A percentile compares a stretch with the other conserved stretches of the same genome.
phyloP scores from a whole-genome alignment of 2,797 vertebrate genomes.

The Diplodus puntazzo region DNA sequence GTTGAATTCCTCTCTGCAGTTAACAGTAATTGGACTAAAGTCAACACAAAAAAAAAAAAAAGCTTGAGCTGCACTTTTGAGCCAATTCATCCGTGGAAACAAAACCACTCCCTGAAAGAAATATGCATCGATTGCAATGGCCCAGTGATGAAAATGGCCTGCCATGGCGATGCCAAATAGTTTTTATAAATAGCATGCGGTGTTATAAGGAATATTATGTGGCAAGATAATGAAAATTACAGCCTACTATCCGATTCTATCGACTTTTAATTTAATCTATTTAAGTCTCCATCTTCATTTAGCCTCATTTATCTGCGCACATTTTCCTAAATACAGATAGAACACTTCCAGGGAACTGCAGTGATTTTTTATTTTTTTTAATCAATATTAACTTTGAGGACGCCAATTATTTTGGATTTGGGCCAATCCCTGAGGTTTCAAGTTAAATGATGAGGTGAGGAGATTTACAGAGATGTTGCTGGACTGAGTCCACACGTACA shows the following conservation, averaged over 20 bases:
- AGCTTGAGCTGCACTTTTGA: constrained; percentile 13
- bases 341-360: background rate
- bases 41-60: constrained; percentile 24
- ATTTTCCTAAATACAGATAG: constrained; percentile 17
- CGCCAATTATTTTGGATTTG: background rate
- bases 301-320: background rate
- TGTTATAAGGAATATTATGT: constrained; percentile 27
- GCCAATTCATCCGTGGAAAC: constrained; percentile 39
- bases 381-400: background rate
- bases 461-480: constrained; percentile 28
- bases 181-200: constrained; percentile 22
- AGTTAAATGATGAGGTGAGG: constrained; percentile 3
- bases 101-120: constrained; percentile 31
- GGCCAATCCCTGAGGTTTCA: background rate
- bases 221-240: constrained; percentile 29
- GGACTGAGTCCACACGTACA: background rate
- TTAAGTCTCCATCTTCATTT: background rate
- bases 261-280: constrained; percentile 23
- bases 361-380: background rate
- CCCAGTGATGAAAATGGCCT: constrained; percentile 16
- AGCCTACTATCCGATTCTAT: background rate
- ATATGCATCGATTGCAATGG: constrained; percentile 40
- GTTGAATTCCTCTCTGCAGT: constrained; percentile 20
- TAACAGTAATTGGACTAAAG: constrained; percentile 25
- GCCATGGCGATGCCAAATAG: background rate